phyloP scores from a whole-genome alignment of 2,888 invertebrate species.

The Acleris holmiana region DNA sequence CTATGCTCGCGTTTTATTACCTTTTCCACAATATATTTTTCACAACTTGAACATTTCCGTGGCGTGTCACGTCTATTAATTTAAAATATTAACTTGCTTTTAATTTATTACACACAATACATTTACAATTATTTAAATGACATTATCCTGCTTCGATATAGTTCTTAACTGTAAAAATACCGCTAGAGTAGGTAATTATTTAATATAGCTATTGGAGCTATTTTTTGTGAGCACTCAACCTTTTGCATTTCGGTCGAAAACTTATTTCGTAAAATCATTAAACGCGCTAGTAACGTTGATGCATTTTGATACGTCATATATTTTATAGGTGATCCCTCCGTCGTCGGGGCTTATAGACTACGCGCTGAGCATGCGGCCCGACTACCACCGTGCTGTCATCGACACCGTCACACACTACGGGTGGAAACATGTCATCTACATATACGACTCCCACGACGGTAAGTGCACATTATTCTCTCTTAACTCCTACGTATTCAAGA shows the following conservation, averaged over 20 bases:
- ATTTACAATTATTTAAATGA: too few relatives aligned
- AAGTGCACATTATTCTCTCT: conserved; percentile 67
- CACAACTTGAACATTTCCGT: too few relatives aligned
- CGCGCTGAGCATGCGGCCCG: conserved; percentile 96
- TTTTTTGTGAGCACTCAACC: too few relatives aligned
- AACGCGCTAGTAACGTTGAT: not conserved
- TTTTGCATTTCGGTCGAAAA: not conserved
- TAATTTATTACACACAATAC: too few relatives aligned
- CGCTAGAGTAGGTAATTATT: too few relatives aligned
- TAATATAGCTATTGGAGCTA: too few relatives aligned
- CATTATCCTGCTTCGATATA: too few relatives aligned
- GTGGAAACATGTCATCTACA: conserved; percentile 94
- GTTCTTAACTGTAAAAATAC: too few relatives aligned
- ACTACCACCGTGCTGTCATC: conserved; percentile 97
- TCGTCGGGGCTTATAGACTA: conserved; percentile 95
- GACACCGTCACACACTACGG: conserved; percentile 97
- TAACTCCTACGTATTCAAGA: not conserved
- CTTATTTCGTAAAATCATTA: not conserved
- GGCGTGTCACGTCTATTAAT: too few relatives aligned
- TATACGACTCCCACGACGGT: conserved; percentile 97
- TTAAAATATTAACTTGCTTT: too few relatives aligned
- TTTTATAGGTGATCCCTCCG: conserved; percentile 90
- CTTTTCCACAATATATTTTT: too few relatives aligned
- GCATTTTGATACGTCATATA: conserved; percentile 8
- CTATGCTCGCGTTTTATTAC: too few relatives aligned